Conservation (phyloP, 2,888 invertebrate genomes). For the Bellardia pandia region DNA sequence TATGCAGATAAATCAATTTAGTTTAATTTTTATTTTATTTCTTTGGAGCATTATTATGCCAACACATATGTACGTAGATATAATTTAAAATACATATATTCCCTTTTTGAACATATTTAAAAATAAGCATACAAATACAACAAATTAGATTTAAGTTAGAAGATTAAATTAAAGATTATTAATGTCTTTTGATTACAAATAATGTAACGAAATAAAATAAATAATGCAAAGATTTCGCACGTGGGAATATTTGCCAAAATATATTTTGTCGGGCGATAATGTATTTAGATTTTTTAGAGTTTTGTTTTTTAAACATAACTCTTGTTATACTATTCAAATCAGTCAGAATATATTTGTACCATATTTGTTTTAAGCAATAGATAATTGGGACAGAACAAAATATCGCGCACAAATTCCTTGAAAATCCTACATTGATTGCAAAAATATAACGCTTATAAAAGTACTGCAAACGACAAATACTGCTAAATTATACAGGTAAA, state of each 20-base stretch:
- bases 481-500: too few relatives aligned
- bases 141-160: conserved; percentile 7
- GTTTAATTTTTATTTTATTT: conserved; percentile 67
- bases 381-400: too few relatives aligned
- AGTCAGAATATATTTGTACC: too few relatives aligned
- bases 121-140: not conserved
- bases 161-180: conserved; percentile 26
- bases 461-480: too few relatives aligned
- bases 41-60: conserved; percentile 62
- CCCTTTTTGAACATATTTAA: conserved; percentile 5
- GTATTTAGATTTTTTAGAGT: too few relatives aligned
- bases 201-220: not conserved
- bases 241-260: not conserved
- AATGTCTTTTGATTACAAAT: conserved; percentile 15
- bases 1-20: conserved; percentile 70
- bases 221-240: not conserved
- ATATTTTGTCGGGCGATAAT: not conserved
- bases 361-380: too few relatives aligned
- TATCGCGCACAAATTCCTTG: too few relatives aligned
- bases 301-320: too few relatives aligned
- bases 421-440: too few relatives aligned
- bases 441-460: too few relatives aligned
- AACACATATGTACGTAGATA: conserved; percentile 30
- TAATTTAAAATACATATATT: conserved; percentile 42
- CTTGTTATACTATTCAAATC: too few relatives aligned